Evolutionary conservation across 2,888 invertebrate species (phyloP).

Genomic region (Chrysina gloriosa): DNA sequence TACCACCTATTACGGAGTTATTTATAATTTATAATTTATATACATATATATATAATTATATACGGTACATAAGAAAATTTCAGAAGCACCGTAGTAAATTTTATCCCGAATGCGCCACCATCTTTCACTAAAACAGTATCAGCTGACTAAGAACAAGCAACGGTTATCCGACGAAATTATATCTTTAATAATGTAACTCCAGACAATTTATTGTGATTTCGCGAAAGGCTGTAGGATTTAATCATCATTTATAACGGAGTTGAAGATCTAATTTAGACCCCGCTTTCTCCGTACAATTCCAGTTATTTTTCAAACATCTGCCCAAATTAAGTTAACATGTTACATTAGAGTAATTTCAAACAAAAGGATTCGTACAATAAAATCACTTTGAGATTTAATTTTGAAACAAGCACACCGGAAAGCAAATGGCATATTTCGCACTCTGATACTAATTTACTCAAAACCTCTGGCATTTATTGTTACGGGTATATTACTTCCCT

Average conservation of each 20-base stretch:
- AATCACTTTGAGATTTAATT: too few relatives aligned
- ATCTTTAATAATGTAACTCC: constrained; percentile 28
- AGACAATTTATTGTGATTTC: constrained; percentile 29
- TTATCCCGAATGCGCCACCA: not conserved
- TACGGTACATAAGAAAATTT: not conserved
- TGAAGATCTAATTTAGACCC: not conserved
- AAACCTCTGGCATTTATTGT: too few relatives aligned
- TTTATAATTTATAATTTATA: too few relatives aligned
- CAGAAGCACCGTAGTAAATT: not conserved
- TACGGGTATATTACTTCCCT: too few relatives aligned
- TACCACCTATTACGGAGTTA: too few relatives aligned
- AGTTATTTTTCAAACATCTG: not conserved
- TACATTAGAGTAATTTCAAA: not conserved
- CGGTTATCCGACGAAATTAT: constrained; percentile 20
- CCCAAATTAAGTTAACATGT: not conserved
- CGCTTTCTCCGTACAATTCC: not conserved
- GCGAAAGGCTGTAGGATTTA: constrained; percentile 10
- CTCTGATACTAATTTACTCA: too few relatives aligned
- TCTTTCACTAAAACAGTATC: not conserved
- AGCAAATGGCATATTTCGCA: too few relatives aligned
- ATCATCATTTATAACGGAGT: constrained; percentile 28
- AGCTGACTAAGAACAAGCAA: not conserved
- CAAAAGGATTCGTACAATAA: not conserved
- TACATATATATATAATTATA: too few relatives aligned
- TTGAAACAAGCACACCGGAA: too few relatives aligned